phyloP scores from a whole-genome alignment of 2,797 vertebrate genomes.

The Microctenopoma steveboyesi region DNA sequence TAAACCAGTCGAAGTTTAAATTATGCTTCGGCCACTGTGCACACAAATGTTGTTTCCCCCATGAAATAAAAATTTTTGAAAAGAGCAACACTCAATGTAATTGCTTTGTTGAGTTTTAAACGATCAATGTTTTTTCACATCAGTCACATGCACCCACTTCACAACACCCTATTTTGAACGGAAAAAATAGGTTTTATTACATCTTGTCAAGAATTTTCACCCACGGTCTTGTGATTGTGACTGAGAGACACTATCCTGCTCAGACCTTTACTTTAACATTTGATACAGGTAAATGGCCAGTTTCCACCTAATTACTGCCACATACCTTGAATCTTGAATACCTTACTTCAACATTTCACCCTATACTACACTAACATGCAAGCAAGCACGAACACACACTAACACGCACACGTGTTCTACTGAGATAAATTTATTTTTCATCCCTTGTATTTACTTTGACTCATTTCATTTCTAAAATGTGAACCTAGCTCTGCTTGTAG shows the following conservation, averaged over 20 bases:
- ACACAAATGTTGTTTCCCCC: not conserved
- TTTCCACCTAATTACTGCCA: slow-evolving; percentile 43
- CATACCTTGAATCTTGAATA: not conserved
- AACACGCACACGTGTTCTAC: not conserved
- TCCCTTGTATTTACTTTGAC: not conserved
- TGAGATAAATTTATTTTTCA: not conserved
- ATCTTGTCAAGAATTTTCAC: not conserved
- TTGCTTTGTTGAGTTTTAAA: not conserved
- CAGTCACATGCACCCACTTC: not conserved
- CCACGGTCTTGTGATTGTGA: slow-evolving; percentile 20
- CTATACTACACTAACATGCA: not conserved
- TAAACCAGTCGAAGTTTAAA: slow-evolving; percentile 28
- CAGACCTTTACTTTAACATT: slow-evolving; percentile 55
- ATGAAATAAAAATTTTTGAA: not conserved
- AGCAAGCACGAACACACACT: not conserved
- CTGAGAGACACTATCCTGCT: slow-evolving; percentile 23
- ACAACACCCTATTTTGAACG: not conserved
- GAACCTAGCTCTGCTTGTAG: not conserved
- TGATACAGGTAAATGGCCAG: slow-evolving; percentile 39
- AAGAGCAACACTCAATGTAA: not conserved
- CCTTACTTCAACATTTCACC: not conserved
- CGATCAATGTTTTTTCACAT: not conserved
- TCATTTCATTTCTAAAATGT: not conserved
- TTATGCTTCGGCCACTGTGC: slow-evolving; percentile 1
- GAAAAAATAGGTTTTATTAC: slow-evolving; percentile 18